These are phyloP conservation scores for Lipophrys pholis DNA, from an alignment of 2,113 vertebrate species.

Conservation along the genomic window DNA sequence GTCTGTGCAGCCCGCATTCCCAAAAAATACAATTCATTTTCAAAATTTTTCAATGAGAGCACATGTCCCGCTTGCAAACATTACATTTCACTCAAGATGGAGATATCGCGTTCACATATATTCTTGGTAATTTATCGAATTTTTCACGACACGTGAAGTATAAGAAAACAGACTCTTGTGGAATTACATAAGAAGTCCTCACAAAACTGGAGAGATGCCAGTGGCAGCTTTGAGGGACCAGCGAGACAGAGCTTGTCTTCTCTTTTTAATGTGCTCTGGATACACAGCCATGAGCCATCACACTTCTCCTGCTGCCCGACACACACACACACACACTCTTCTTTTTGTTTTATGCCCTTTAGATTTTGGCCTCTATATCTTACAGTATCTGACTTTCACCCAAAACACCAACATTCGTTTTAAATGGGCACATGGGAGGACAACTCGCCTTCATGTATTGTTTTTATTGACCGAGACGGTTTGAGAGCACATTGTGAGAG, in stretches of 20 bases:
- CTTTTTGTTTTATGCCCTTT: slow-evolving; percentile 2
- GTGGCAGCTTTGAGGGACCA: slow-evolving; percentile 66
- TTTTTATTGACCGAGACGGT: slow-evolving; percentile 56
- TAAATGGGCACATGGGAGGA: slow-evolving; percentile 37
- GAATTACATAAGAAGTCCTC: slow-evolving; percentile 72
- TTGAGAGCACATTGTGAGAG: slow-evolving; percentile 39
- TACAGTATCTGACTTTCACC: slow-evolving; percentile 27
- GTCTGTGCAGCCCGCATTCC: slow-evolving; percentile 3
- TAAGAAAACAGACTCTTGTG: slow-evolving; percentile 49
- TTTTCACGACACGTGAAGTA: slow-evolving; percentile 2
- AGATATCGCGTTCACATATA: background rate
- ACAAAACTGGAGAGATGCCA: slow-evolving; percentile 68
- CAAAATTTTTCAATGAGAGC: background rate
- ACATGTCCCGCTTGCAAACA: background rate
- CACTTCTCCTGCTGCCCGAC: slow-evolving; percentile 48
- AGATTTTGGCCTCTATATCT: slow-evolving; percentile 21
- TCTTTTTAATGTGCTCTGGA: slow-evolving; percentile 74
- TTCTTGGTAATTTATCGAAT: slow-evolving; percentile 6
- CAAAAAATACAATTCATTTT: slow-evolving; percentile 12
- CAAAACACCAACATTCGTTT: slow-evolving; percentile 37
- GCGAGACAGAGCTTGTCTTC: slow-evolving; percentile 60
- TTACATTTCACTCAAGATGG: slow-evolving; percentile 23
- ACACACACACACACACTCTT: slow-evolving; percentile 36
- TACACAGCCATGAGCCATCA: slow-evolving; percentile 62
- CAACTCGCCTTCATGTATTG: slow-evolving; percentile 31